phyloP scores from a whole-genome alignment of 2,888 invertebrate species.

The Lepidochitona cinerea region DNA sequence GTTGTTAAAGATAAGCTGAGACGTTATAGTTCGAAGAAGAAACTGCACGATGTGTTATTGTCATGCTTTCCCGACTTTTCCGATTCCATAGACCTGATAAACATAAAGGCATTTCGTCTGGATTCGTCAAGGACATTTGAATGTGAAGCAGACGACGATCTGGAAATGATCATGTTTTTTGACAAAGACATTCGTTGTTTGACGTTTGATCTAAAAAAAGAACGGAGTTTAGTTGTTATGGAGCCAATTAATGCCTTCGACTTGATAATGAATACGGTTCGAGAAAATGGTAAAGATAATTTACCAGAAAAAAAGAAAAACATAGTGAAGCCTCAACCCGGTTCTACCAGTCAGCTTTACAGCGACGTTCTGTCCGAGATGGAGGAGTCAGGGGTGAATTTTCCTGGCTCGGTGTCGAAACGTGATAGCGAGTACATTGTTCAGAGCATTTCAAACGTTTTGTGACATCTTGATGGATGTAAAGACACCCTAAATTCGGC shows the following conservation, averaged over 20 bases:
- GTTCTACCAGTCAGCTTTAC: not conserved
- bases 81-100: not conserved
- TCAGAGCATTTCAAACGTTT: not conserved
- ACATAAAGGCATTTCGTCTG: not conserved
- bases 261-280: not conserved
- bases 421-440: not conserved
- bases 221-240: not conserved
- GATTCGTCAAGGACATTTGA: not conserved
- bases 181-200: not conserved
- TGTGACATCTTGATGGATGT: not conserved
- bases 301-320: too few relatives aligned
- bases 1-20: not conserved
- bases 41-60: not conserved
- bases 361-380: not conserved
- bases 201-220: not conserved
- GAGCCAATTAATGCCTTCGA: not conserved
- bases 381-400: not conserved
- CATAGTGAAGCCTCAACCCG: not conserved
- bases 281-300: not conserved
- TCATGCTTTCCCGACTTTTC: not conserved
- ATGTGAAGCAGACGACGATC: not conserved
- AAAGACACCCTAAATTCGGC: not conserved
- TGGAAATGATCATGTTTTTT: not conserved
- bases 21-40: not conserved
- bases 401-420: not conserved